Base-by-base conservation (phyloP, 2,113 vertebrate species). In the Campylomormyrus tamandua region DNA sequence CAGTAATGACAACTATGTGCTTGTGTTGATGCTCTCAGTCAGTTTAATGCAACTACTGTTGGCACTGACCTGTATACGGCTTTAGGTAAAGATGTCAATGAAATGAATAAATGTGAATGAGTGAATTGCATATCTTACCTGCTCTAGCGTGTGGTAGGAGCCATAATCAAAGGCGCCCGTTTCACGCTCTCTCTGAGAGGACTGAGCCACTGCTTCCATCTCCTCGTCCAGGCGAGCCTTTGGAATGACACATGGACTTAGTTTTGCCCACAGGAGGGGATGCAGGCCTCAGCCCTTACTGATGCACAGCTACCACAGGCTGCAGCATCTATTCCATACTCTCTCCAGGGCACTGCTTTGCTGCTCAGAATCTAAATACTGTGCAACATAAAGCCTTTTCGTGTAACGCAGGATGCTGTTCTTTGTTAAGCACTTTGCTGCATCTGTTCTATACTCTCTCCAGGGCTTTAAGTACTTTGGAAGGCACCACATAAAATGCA, bases 111-210 rank as follows among this genome's bases (percentile, higher is more conserved):
- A 80, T 80, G 35, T 80, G 74, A 80, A 42, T 42, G 39, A 11
- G 27, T 39, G 21, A 62, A 42, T n/a, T 1, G 1, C 42, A 15
- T n/a, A 2, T 7, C 17, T n/a, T 46, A 86, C 89, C 83, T 83
- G 50, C 83, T 87, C 89, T 83, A 84, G 56, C 6, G 35, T 90
- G 56, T 90, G 89, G 74, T 89, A 89, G 24, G 88, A 77, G 3
- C 45, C 48, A 21, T 80, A 89, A 53, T 89, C 74, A 83, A 89
- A 89, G 46, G 45, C 49, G 0, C 74, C 35, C 0, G 88, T 83
- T 46, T 7, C 27, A 24, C 17, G 7, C 49, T 89, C 88, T 45
- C 62, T 80, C 49, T 42, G 7, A 42, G 9, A 24, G 27, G 88
- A 80, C 7, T 2, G 24, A 50, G 9, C 24, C 88, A 52, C 31